Evolutionary conservation across 2,113 vertebrate genomes (phyloP), one percentile per base, ranked within the genome.

Genomic region (Catharus minimus): DNA sequence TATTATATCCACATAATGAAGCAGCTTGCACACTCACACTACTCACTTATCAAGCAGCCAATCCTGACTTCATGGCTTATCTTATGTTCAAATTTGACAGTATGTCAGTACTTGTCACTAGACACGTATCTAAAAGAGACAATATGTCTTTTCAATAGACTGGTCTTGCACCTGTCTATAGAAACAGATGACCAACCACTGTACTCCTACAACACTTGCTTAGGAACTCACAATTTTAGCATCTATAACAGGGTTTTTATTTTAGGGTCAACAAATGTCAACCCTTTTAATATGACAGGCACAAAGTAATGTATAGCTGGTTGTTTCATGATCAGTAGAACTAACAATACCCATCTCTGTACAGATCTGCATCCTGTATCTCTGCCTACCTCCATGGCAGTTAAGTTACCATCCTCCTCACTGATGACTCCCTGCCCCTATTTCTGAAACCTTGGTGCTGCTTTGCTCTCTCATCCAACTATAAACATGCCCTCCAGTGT

Each of bases 401-500:
- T 38, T 46, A 85, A 74, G 23, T 43, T 10, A 4, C 13, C 10
- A 18, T 55, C 30, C 33, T 72, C 20, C 2, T 56, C 56, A 80
- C 14, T 30, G 18, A 49, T 19, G 17, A 58, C 15, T 64, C 13
- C 19, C 17, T 30, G 77, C 10, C 26, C 36, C 20, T 58, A 0
- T 13, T 84, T 64, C 33, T 17, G 5, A 47, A 81, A 52, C 41
- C 17, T 19, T 52, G 27, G 27, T 64, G 61, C 27, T 74, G 15
- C 30, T 83, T 49, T 13, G 3, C 27, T 21, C 23, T 39, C 1
- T 46, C 58, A 86, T n/a, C 17, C n/a, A 64, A 7, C 28, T 30
- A 27, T 5, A 80, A 57, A 41, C 14, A 69, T 0, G 0, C 6
- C 9, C 33, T 74, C 5, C 1, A 78, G 24, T 5, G 33, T 23